These are phyloP conservation scores for Megaceryle alcyon DNA, from an alignment of 2,797 vertebrate species.

Conservation along the genomic window DNA sequence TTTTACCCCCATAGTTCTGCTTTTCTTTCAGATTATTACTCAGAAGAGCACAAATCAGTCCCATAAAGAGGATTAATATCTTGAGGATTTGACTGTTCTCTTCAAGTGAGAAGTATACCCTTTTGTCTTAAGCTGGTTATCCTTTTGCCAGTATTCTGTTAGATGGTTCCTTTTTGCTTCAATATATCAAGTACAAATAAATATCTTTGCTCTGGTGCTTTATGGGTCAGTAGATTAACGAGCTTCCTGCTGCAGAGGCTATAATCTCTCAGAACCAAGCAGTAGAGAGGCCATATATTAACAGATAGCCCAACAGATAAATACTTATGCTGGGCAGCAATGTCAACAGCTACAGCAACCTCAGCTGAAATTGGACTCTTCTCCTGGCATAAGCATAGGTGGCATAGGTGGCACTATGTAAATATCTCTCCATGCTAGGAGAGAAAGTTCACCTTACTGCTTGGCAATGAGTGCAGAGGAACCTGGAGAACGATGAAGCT, in stretches of 20 bases:
- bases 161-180: neutral
- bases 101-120: neutral
- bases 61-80: neutral
- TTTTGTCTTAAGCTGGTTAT: slow-evolving; percentile 4
- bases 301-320: slow-evolving; percentile 2
- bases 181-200: slow-evolving; percentile 10
- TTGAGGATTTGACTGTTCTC: neutral
- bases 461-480: neutral
- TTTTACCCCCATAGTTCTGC: neutral
- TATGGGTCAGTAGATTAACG: slow-evolving; percentile 35
- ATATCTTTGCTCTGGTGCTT: neutral
- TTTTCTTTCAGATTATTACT: neutral
- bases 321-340: neutral
- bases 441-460: neutral
- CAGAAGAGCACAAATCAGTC: neutral
- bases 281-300: neutral
- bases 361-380: neutral
- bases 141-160: neutral
- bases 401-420: neutral
- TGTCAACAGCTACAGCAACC: neutral
- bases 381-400: neutral
- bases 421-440: neutral
- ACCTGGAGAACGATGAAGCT: neutral
- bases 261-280: neutral
- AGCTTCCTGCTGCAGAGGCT: neutral